Conservation (phyloP, 2,797 vertebrate genomes). For the Diglossa cyanea region DNA sequence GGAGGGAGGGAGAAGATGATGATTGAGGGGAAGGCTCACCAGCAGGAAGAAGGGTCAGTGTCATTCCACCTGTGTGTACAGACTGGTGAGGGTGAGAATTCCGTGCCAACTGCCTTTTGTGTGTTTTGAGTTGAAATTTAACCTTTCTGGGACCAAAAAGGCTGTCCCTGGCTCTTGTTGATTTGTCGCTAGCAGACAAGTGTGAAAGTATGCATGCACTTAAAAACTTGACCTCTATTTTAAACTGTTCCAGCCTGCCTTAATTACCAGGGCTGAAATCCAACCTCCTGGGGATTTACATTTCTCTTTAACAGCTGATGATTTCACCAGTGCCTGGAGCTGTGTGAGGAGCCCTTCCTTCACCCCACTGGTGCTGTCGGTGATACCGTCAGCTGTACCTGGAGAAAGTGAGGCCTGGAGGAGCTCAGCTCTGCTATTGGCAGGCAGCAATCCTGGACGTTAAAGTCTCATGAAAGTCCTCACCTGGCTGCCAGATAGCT, state of each 20-base stretch:
- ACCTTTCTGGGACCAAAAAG: not conserved
- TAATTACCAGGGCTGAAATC: slow-evolving; percentile 32
- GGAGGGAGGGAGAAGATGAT: not conserved
- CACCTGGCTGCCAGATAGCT: not conserved
- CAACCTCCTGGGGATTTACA: not conserved
- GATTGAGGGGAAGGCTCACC: not conserved
- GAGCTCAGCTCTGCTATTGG: not conserved
- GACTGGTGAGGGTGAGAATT: not conserved
- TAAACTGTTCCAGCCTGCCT: slow-evolving; percentile 2
- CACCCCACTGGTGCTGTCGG: not conserved
- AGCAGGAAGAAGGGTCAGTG: not conserved
- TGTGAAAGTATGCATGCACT: not conserved
- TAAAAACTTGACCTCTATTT: not conserved
- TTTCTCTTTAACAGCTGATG: slow-evolving; percentile 33
- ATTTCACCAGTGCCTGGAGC: slow-evolving; percentile 26
- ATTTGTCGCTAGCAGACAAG: not conserved
- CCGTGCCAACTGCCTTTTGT: not conserved
- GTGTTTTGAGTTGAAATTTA: slow-evolving; percentile 32
- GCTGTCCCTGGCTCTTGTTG: not conserved
- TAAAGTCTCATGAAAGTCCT: not conserved
- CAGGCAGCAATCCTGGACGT: not conserved
- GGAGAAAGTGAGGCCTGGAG: not conserved
- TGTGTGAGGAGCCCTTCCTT: not conserved
- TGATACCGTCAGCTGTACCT: not conserved
- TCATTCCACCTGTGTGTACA: not conserved